Evolutionary conservation across 1,140 invertebrate species (phyloP).

Genomic region (Gryon sp.): DNA sequence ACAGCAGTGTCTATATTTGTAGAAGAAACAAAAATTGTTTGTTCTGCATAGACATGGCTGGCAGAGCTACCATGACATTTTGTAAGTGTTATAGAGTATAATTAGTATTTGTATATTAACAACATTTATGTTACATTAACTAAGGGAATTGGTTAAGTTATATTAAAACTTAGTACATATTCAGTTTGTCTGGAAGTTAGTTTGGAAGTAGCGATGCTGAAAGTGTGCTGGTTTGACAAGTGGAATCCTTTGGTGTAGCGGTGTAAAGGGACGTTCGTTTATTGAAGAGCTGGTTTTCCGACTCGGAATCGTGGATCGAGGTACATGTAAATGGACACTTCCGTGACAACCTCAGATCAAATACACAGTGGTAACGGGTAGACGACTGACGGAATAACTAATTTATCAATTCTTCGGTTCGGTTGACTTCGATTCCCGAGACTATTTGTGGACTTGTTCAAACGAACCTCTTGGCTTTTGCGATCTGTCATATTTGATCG

Average conservation of each 20-base stretch:
- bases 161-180: slow-evolving; percentile 14
- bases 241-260: slow-evolving; percentile 29
- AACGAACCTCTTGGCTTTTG: slow-evolving; percentile 65
- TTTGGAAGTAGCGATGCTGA: slow-evolving; percentile 3
- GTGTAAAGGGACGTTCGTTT: slow-evolving; percentile 47
- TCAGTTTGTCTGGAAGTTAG: slow-evolving; percentile 28
- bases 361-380: slow-evolving; percentile 66
- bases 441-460: slow-evolving; percentile 76
- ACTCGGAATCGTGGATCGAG: slow-evolving; percentile 51
- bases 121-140: no score
- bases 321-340: slow-evolving; percentile 68
- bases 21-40: no score
- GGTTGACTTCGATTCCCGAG: slow-evolving; percentile 75
- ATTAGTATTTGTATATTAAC: no score
- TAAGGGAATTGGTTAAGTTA: slow-evolving; percentile 13
- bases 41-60: no score
- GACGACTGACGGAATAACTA: slow-evolving; percentile 79
- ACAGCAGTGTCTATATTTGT: no score
- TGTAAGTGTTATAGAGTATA: no score
- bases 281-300: slow-evolving; percentile 50
- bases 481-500: slow-evolving; percentile 62
- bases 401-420: slow-evolving; percentile 80
- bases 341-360: slow-evolving; percentile 74
- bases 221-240: slow-evolving; percentile 29
- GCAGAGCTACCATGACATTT: no score